Conservation (phyloP, 2,888 invertebrate species). For the Cerastis rubricosa region DNA sequence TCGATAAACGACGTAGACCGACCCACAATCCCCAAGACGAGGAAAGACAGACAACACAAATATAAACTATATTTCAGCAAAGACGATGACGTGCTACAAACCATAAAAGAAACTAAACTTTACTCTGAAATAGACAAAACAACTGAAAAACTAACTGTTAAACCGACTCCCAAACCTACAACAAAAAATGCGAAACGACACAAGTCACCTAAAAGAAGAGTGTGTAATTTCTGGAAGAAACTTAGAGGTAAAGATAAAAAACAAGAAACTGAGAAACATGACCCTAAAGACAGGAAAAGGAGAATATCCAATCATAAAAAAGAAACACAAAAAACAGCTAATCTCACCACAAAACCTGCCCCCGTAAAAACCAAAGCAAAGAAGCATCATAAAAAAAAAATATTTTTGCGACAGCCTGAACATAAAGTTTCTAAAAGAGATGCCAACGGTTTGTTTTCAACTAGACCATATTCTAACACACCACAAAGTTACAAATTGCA, state of each 20-base stretch:
- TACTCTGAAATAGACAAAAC: slow-evolving; percentile 1
- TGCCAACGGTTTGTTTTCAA: neutral
- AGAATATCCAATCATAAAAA: slow-evolving; percentile 32
- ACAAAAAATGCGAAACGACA: slow-evolving; percentile 45
- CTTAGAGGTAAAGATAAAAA: slow-evolving; percentile 60
- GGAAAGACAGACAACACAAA: slow-evolving; percentile 62
- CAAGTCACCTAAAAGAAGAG: slow-evolving; percentile 51
- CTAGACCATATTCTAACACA: slow-evolving; percentile 11
- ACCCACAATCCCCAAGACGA: slow-evolving; percentile 52
- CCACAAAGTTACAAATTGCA: slow-evolving; percentile 14
- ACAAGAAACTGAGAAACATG: slow-evolving; percentile 27
- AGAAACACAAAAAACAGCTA: slow-evolving; percentile 8
- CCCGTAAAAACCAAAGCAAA: slow-evolving; percentile 7
- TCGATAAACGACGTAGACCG: slow-evolving; percentile 64
- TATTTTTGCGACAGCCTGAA: neutral
- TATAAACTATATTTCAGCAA: slow-evolving; percentile 55
- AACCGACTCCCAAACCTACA: slow-evolving; percentile 4
- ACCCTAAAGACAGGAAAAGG: slow-evolving; percentile 22
- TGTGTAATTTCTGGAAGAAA: slow-evolving; percentile 67
- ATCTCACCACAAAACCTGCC: neutral
- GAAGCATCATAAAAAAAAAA: slow-evolving; percentile 28
- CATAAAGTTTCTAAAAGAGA: slow-evolving; percentile 41
- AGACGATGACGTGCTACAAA: slow-evolving; percentile 16
- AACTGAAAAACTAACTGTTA: neutral
- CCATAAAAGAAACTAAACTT: slow-evolving; percentile 2